Evolutionary conservation across 2,888 invertebrate genomes (phyloP), one percentile per base, ranked within the genome.

Genomic region (Steromphala cineraria): DNA sequence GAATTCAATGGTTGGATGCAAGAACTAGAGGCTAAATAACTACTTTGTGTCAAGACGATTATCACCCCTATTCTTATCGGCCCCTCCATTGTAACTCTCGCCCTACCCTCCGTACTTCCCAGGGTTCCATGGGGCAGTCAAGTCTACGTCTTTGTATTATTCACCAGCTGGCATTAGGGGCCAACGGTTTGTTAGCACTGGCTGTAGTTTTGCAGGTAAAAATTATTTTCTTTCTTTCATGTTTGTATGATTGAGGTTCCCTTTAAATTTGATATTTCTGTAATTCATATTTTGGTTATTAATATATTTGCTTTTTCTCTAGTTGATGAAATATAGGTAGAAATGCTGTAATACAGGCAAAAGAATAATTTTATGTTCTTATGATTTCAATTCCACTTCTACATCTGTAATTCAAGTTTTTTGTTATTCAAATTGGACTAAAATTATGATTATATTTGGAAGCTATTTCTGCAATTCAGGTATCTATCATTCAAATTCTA

Each of bases 11-110:
- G 46, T 46, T 13, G 46, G 46, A 46, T 46, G 46, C 46, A 8
- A 46, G 46, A 46, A 46, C 19, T 17, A n/a, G 36, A 40, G 36
- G 71, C 36, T 40, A 71, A 71, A 71, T 71, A 36, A 36, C 19
- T 71, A 71, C 40, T 71, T 71, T 71, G 71, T 71, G 71, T 71
- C 36, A 19, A 15, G 71, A 40, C 40, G 71, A 71, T 71, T 71
- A 71, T 71, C 36, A 40, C 71, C 40, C 40, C 71, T 62, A 71
- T 71, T 71, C 71, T 71, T 71, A 31, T 31, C 31, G 10, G 71
- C 15, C 71, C 28, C 28, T 36, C 40, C 36, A 36, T 71, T 71
- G 71, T 71, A 71, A 36, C 71, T 40, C 40, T 19, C 36, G 31
- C 36, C 36, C 71, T 17, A 40, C 19, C 71, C 71, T 71, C 62